Conservation (phyloP, 2,113 vertebrate species). For the Australoheros scitulus region DNA sequence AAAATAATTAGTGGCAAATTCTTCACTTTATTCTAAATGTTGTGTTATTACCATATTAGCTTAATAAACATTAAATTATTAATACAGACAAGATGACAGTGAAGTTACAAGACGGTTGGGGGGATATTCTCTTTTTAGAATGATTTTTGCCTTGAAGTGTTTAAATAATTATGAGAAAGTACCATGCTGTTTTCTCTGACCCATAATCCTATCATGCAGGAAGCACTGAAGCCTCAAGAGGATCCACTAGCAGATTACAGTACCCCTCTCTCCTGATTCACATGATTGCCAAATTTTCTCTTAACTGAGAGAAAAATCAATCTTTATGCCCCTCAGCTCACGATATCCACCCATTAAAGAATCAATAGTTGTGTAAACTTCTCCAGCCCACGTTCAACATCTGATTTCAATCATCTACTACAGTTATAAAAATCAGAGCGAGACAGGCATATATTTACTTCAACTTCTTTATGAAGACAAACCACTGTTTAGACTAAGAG, state of each 20-base stretch:
- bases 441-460: not conserved
- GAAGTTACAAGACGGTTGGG: not conserved
- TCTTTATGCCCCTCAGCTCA: not conserved
- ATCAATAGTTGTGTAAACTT: conserved; percentile 17
- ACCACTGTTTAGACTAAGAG: conserved; percentile 18
- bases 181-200: conserved; percentile 3
- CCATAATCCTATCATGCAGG: not conserved
- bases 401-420: not conserved
- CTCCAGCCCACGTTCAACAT: conserved; percentile 10
- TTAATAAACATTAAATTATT: not conserved
- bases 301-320: conserved; percentile 20
- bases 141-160: conserved; percentile 27
- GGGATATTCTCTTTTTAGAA: not conserved
- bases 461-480: conserved; percentile 14
- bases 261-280: conserved; percentile 9
- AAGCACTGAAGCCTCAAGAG: conserved; percentile 20
- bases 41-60: not conserved
- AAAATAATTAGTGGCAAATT: not conserved
- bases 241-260: not conserved
- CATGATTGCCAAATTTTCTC: not conserved
- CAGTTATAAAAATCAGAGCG: not conserved
- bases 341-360: conserved; percentile 20
- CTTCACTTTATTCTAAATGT: not conserved
- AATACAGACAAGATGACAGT: not conserved
- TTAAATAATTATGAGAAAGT: conserved; percentile 45